phyloP scores from a whole-genome alignment of 2,888 invertebrate genomes.

The Zhengitettix transpicula region DNA sequence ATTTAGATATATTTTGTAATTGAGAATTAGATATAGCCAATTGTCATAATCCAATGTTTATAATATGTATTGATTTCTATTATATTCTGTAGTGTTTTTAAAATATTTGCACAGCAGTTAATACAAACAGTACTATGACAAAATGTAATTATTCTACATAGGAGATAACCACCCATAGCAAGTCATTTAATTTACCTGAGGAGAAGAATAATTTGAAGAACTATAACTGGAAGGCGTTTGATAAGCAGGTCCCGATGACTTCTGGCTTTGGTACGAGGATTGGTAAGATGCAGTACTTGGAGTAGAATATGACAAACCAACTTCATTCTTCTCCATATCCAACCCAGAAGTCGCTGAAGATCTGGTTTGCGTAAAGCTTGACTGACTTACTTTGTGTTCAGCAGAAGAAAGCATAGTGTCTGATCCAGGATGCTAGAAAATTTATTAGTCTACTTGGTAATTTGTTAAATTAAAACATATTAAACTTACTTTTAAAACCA shows the following conservation, averaged over 20 bases:
- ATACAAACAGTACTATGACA: too few species aligned
- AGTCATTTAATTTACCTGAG: conserved; percentile 8
- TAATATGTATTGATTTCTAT: too few species aligned
- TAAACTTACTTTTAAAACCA: too few species aligned
- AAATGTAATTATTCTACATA: too few species aligned
- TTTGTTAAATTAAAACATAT: too few species aligned
- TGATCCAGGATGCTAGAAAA: conserved; percentile 10
- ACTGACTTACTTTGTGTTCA: conserved; percentile 12
- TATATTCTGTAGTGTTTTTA: too few species aligned
- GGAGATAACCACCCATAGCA: not conserved
- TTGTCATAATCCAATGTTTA: too few species aligned
- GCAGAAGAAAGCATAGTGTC: conserved; percentile 12
- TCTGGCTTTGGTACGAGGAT: conserved; percentile 23
- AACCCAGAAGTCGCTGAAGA: conserved; percentile 9
- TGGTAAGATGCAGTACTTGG: conserved; percentile 12
- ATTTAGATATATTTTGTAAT: too few species aligned
- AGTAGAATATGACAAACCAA: conserved; percentile 12
- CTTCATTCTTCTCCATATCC: conserved; percentile 13
- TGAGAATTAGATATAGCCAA: too few species aligned
- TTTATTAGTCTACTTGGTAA: too few species aligned
- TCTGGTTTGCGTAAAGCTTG: conserved; percentile 11
- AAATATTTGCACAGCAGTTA: too few species aligned
- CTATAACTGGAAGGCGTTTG: conserved; percentile 15
- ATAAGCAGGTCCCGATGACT: conserved; percentile 13
- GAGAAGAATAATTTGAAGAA: conserved; percentile 15